These are phyloP conservation scores for Neopelma chrysocephalum DNA, from an alignment of 2,797 vertebrate species.

Conservation along the genomic window DNA sequence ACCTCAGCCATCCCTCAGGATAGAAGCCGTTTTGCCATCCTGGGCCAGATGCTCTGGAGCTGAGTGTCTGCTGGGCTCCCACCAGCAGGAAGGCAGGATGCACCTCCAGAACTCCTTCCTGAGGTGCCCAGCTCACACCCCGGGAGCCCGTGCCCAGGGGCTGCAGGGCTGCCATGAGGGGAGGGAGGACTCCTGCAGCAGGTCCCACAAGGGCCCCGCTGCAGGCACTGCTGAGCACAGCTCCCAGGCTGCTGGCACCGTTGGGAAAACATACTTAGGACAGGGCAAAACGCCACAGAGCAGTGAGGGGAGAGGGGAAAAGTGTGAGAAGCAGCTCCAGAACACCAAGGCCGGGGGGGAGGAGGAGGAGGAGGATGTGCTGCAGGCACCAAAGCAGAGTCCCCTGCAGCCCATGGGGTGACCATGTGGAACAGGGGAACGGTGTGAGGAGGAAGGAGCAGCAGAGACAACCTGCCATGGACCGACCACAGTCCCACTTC, in stretches of 20 bases:
- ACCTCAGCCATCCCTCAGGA: background rate
- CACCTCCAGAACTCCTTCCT: background rate
- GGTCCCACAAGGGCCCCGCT: accelerated
- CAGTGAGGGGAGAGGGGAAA: background rate
- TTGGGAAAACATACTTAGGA: background rate
- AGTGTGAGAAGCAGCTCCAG: background rate
- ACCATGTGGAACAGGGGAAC: background rate
- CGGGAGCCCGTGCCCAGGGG: background rate
- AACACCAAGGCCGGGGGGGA: background rate
- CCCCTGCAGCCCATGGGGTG: background rate
- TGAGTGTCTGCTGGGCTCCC: accelerated
- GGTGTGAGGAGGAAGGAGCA: background rate
- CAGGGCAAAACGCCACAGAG: accelerated
- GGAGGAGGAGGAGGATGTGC: background rate
- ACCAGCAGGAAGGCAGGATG: background rate
- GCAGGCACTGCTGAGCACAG: background rate
- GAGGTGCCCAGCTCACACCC: background rate
- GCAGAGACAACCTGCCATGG: background rate
- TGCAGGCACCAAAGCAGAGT: background rate
- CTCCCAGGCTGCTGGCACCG: background rate
- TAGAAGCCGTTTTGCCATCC: background rate
- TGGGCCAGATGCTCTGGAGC: background rate
- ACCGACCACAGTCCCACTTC: background rate
- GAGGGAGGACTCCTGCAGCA: background rate
- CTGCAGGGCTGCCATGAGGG: background rate